Conservation (phyloP, 1,140 invertebrate genomes). For the Microplitis demolitor region DNA sequence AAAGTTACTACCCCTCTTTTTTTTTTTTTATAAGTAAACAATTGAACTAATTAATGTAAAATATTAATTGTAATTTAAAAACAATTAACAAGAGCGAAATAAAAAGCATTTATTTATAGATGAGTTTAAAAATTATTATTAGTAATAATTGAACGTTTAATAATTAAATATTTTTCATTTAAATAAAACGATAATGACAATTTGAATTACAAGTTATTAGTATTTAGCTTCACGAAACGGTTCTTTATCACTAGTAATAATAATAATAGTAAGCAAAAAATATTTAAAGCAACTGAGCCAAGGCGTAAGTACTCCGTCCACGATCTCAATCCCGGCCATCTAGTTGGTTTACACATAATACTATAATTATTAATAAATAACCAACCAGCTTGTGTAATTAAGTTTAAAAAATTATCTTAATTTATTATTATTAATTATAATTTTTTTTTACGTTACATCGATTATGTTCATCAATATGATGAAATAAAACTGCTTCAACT, state of each 20-base stretch:
- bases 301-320: neutral
- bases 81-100: no score
- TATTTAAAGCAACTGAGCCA: constrained; percentile 19
- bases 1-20: no score
- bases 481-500: constrained; percentile 6
- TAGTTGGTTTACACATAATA: neutral
- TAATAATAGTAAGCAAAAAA: constrained; percentile 5
- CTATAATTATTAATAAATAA: constrained; percentile 3
- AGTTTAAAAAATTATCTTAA: neutral
- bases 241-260: constrained; percentile 12
- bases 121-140: no score
- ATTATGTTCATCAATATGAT: constrained; percentile 21
- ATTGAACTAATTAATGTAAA: no score
- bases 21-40: no score
- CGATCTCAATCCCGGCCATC: neutral
- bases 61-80: no score
- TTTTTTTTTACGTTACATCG: neutral
- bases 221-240: neutral
- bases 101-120: no score
- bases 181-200: no score
- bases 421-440: neutral
- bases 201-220: neutral
- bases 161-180: constrained; percentile 1
- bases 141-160: no score
- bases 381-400: constrained; percentile 17